phyloP scores from a whole-genome alignment of 35 echinoderm and acorn worm genomes.

The Lytechinus variegatus region DNA sequence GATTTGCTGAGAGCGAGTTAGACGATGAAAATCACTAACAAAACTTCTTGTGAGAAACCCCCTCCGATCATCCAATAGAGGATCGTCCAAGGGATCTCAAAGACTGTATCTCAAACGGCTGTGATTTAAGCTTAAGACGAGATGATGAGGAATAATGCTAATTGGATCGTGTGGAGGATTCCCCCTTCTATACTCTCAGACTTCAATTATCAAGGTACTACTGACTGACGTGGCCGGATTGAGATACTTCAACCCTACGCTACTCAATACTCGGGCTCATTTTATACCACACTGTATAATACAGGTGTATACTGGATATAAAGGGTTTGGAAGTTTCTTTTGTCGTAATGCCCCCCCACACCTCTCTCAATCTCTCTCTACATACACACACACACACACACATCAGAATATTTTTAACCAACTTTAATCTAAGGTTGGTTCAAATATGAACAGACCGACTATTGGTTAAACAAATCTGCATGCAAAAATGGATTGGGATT shows the following conservation, averaged over 20 bases:
- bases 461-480: too few species aligned
- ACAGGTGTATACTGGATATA: slow-evolving; percentile 12
- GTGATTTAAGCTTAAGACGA: not conserved
- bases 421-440: too few species aligned
- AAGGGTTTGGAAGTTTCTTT: not conserved
- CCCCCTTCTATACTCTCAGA: not conserved
- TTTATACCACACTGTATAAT: not conserved
- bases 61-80: not conserved
- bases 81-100: not conserved
- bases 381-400: too few species aligned
- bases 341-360: too few species aligned
- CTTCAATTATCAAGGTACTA: slow-evolving; percentile 15
- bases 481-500: too few species aligned
- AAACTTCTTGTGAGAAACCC: too few species aligned
- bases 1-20: too few species aligned
- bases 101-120: not conserved
- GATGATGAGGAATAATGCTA: slow-evolving; percentile 12
- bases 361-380: not conserved
- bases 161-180: not conserved
- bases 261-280: not conserved
- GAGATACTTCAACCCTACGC: not conserved
- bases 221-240: not conserved
- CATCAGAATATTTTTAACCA: too few species aligned
- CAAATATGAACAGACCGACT: too few species aligned
- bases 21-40: too few species aligned